A percentile compares a stretch with the other conserved stretches of the same genome.
These are phyloP conservation scores for Lamellibrachia columna DNA, from an alignment of 2,888 invertebrate species.

Conservation along the genomic window DNA sequence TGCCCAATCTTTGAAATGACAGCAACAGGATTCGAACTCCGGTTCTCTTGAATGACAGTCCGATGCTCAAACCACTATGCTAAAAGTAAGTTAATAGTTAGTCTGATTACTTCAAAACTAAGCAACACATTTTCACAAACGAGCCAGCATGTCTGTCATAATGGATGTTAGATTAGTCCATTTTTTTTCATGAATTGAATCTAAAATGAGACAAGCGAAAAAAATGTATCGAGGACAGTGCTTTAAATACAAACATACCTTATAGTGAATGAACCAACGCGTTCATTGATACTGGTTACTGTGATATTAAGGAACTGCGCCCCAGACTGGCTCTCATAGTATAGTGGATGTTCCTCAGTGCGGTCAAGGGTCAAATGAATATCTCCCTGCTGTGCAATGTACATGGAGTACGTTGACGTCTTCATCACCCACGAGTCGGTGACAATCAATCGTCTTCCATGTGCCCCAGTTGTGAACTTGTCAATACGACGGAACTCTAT, in stretches of 20 bases:
- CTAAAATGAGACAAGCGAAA: no score
- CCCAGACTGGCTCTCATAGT: conserved; percentile 75
- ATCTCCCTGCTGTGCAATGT: conserved; percentile 81
- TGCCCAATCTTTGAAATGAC: no score
- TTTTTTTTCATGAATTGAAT: no score
- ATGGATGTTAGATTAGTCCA: no score
- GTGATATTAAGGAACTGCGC: conserved; percentile 86
- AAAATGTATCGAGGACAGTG: not conserved
- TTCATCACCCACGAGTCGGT: conserved; percentile 91
- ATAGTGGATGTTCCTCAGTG: conserved; percentile 71
- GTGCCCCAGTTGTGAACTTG: conserved; percentile 64
- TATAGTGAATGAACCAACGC: conserved; percentile 56
- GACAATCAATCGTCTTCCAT: conserved; percentile 60
- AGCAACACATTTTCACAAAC: no score
- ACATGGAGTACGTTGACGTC: conserved; percentile 78
- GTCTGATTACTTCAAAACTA: no score
- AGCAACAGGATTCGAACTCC: no score
- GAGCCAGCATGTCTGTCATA: no score
- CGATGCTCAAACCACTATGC: no score
- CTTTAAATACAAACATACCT: conserved; percentile 62
- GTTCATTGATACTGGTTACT: conserved; percentile 66
- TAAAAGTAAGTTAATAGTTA: no score
- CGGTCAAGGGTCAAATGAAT: conserved; percentile 79
- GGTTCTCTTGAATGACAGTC: no score
- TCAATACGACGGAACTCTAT: conserved; percentile 75